Conservation (phyloP, 1,140 invertebrate genomes). For the Colletes latitarsis region DNA sequence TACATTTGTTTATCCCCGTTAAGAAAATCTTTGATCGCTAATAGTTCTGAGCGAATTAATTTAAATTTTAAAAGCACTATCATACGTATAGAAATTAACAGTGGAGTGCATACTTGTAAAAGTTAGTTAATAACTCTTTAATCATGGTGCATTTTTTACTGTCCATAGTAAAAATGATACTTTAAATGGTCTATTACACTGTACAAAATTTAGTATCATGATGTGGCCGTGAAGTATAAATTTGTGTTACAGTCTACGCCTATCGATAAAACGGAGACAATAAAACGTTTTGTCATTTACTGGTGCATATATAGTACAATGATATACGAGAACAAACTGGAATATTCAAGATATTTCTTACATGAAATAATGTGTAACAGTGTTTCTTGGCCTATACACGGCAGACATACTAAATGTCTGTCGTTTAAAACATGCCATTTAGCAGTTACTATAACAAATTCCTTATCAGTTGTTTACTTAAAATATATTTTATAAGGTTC, state of each 20-base stretch:
- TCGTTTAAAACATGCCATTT: background rate
- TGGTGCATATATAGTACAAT: conserved; percentile 8
- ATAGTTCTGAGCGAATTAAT: background rate
- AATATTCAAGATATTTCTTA: conserved; percentile 14
- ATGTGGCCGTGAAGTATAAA: background rate
- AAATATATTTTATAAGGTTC: background rate
- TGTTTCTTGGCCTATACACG: background rate
- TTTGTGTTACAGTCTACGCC: background rate
- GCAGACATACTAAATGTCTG: conserved; percentile 3
- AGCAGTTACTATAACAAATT: conserved; percentile 23
- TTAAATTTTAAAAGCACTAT: background rate
- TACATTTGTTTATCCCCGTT: background rate
- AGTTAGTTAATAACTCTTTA: background rate
- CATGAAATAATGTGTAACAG: background rate
- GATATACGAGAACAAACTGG: conserved; percentile 18
- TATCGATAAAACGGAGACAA: background rate
- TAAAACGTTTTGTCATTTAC: background rate
- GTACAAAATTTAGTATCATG: background rate
- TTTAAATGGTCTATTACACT: background rate
- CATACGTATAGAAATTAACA: background rate
- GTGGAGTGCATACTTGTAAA: background rate
- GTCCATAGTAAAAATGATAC: conserved; percentile 7
- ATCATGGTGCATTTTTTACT: conserved; percentile 19
- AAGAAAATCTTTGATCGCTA: background rate
- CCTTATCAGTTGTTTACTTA: conserved; percentile 3